These are phyloP conservation scores for Sylvia borin DNA, from an alignment of 2,797 vertebrate genomes.

Conservation along the genomic window DNA sequence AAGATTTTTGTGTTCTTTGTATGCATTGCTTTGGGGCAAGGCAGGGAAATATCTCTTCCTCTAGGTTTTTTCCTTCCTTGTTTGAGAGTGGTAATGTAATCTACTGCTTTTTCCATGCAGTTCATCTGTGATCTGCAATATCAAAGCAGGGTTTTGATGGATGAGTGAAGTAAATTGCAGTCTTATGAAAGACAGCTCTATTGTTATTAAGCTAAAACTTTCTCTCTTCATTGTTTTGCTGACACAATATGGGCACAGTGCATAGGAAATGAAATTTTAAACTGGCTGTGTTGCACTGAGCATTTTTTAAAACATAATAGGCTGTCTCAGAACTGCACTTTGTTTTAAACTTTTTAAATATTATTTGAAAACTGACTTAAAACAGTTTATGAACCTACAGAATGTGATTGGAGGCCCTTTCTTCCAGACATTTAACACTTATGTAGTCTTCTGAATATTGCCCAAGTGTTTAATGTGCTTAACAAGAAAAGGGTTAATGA, in stretches of 20 bases:
- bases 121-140: not conserved
- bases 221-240: not conserved
- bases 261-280: not conserved
- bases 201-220: conserved; percentile 21
- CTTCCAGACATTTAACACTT: not conserved
- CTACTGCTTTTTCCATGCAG: not conserved
- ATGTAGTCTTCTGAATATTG: not conserved
- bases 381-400: not conserved
- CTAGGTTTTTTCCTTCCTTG: not conserved
- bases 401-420: not conserved
- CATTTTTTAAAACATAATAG: not conserved
- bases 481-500: not conserved
- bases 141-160: not conserved
- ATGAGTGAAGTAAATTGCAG: not conserved
- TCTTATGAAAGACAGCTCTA: not conserved
- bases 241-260: not conserved
- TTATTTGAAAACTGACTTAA: not conserved
- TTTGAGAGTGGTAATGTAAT: not conserved
- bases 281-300: not conserved
- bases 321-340: not conserved
- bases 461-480: not conserved
- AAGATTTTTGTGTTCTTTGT: not conserved
- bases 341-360: not conserved
- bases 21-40: not conserved
- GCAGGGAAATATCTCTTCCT: not conserved